These are phyloP conservation scores for Nomada flava DNA, from an alignment of 2,888 invertebrate genomes.

Conservation along the genomic window DNA sequence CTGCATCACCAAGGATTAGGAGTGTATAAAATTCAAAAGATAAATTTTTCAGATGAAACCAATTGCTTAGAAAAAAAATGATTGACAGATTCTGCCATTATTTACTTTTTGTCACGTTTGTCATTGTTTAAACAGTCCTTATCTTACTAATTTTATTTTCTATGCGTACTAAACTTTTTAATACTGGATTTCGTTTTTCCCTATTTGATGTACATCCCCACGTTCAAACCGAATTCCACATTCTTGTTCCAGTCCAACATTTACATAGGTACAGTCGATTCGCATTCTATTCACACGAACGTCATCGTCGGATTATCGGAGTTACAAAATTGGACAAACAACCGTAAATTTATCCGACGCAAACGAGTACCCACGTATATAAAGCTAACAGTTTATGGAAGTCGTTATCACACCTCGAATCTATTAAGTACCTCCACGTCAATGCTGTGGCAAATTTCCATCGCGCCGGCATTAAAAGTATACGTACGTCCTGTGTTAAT, in stretches of 20 bases:
- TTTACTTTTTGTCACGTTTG: too few species aligned
- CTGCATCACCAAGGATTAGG: too few species aligned
- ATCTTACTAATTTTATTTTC: too few species aligned
- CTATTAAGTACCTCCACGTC: conserved; percentile 26
- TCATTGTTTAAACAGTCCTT: too few species aligned
- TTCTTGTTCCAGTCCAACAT: too few species aligned
- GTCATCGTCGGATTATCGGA: neutral
- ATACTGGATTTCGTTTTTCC: neutral
- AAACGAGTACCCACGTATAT: neutral
- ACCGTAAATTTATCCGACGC: neutral
- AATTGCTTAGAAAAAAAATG: too few species aligned
- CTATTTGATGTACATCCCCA: neutral
- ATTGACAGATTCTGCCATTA: too few species aligned
- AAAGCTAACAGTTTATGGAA: neutral
- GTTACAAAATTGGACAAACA: neutral
- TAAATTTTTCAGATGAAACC: too few species aligned
- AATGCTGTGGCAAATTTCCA: conserved; percentile 43
- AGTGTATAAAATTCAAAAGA: too few species aligned
- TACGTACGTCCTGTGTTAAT: conserved; percentile 42
- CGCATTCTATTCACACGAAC: too few species aligned
- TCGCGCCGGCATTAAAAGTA: conserved; percentile 44
- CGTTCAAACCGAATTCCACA: too few species aligned
- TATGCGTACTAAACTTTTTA: neutral
- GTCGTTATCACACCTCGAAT: conserved; percentile 15
- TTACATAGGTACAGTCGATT: too few species aligned